phyloP scores from a whole-genome alignment of 2,888 invertebrate genomes.

The Oasisia sp. region DNA sequence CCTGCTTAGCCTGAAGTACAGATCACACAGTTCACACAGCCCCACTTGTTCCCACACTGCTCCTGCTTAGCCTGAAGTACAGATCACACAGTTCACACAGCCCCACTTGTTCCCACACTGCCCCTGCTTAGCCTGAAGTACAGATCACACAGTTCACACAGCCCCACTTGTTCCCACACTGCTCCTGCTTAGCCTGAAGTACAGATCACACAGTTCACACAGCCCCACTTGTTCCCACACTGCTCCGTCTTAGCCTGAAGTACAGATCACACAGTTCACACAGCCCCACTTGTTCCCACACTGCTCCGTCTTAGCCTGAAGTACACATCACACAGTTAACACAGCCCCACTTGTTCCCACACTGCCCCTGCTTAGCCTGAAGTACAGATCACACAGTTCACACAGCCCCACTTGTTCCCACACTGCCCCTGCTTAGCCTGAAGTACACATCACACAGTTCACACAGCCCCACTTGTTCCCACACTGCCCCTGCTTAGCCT shows the following conservation, averaged over 20 bases:
- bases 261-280: not conserved
- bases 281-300: constrained; percentile 31
- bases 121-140: constrained; percentile 44
- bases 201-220: too few species aligned
- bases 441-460: too few species aligned
- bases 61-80: constrained; percentile 44
- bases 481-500: too few species aligned
- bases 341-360: too few species aligned
- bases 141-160: not conserved
- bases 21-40: not conserved
- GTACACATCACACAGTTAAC: not conserved
- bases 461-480: too few species aligned
- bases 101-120: constrained; percentile 32
- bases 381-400: too few species aligned
- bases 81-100: not conserved
- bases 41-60: constrained; percentile 31
- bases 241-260: constrained; percentile 44
- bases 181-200: too few species aligned
- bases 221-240: constrained; percentile 31
- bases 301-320: constrained; percentile 44
- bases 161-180: too few species aligned
- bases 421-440: too few species aligned
- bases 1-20: constrained; percentile 44
- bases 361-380: too few species aligned
- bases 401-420: too few species aligned